These are phyloP conservation scores for Notarius quadriscutis DNA, from an alignment of 2,113 vertebrate genomes.

Conservation along the genomic window DNA sequence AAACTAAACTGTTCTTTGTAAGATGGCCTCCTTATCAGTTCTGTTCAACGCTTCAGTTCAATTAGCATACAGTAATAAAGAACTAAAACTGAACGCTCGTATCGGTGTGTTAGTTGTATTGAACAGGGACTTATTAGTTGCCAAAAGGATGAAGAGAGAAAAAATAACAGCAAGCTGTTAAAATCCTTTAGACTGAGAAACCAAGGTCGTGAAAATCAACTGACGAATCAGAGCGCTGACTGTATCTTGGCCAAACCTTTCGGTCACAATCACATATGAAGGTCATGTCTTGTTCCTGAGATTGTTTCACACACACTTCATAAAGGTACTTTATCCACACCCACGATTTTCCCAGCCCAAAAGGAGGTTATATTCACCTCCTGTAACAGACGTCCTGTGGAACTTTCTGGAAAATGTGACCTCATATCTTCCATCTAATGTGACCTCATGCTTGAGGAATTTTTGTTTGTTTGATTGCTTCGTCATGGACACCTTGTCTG, in stretches of 20 bases:
- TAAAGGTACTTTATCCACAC: background rate
- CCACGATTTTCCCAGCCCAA: background rate
- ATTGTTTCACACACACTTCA: conserved; percentile 14
- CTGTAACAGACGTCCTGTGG: background rate
- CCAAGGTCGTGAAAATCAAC: background rate
- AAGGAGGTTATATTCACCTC: background rate
- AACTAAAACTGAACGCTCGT: background rate
- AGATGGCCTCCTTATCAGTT: background rate
- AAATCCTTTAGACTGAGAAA: background rate
- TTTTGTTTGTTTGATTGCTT: background rate
- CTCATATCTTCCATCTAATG: background rate
- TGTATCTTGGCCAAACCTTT: conserved; percentile 43
- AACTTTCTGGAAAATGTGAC: background rate
- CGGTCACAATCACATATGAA: background rate
- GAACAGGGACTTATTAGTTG: conserved; percentile 22
- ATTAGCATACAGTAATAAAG: background rate
- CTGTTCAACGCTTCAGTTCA: background rate
- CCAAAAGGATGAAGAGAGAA: background rate
- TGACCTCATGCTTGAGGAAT: background rate
- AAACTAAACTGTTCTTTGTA: background rate
- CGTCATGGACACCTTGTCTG: background rate
- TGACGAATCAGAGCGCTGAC: background rate
- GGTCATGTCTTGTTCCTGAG: background rate
- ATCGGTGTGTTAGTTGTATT: conserved; percentile 18
- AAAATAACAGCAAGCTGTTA: background rate